Evolutionary conservation across 2,113 vertebrate species (phyloP), one percentile per base, ranked within the genome.

Genomic region (Elephas maximus): DNA sequence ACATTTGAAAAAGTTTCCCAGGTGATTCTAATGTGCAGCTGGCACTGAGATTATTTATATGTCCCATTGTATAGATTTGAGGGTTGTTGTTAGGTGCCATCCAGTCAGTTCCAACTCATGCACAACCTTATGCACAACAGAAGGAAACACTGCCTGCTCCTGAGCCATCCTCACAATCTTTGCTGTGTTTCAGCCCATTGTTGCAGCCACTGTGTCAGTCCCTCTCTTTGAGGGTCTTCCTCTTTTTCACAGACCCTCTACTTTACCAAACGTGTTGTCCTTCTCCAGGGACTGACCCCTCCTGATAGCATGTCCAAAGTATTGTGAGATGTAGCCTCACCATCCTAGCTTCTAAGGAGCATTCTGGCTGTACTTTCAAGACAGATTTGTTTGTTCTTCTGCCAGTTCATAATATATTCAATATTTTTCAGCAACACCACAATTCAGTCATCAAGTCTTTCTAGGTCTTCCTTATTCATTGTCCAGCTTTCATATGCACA

Each of bases 1-100:
- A 44, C 18, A 20, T 71, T 88, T 87, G 44, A 63, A 78, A 90
- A 53, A 17, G 8, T 91, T 62, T 18, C 82, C 44, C 62, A 83
- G 82, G 44, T 78, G 41, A 76, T 62, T 81, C 30, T 65, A 77
- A 63, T 57, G 45, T 44, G 44, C 37, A 91, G 10, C 45, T 37
- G 28, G 88, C 73, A 48, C 44, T 83, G 89, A 94, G 53, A 21
- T 91, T 14, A 88, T 51, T 89, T 80, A 30, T 81, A 24, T 77
- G 57, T 41, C 69, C 57, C 63, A 8, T n/a, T 86, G 41, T 74
- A 18, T 15, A 69, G 45, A 85, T 90, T 53, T 89, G 33, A 76
- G 26, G 69, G 69, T 33, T 26, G 69, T 71, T 14, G 69, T 33
- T 21, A 62, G 60, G 60, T 57, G 18, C 20, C 60, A 18, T 71